Conservation (phyloP, 2,888 invertebrate species). For the Siphlonurus alternatus region DNA sequence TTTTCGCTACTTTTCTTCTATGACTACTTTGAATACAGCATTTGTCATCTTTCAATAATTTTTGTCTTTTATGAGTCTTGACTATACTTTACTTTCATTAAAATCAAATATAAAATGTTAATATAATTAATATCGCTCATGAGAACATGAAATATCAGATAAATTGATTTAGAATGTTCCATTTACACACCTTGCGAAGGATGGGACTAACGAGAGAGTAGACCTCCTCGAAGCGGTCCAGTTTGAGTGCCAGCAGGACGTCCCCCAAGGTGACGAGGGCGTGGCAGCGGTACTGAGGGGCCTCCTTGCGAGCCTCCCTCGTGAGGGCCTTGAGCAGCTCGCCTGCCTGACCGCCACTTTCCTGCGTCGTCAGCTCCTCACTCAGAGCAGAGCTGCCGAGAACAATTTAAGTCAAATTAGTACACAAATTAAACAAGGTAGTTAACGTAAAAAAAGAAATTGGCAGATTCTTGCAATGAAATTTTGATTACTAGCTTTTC, state of each 20-base stretch:
- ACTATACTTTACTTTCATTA: no score
- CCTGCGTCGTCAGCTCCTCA: slow-evolving; percentile 19
- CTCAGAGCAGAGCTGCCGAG: slow-evolving; percentile 26
- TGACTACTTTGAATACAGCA: no score
- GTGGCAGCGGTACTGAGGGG: slow-evolving; percentile 53
- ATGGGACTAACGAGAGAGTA: slow-evolving; percentile 58
- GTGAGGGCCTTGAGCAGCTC: slow-evolving; percentile 44
- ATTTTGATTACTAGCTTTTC: no score
- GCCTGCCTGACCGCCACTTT: background rate
- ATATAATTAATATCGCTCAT: no score
- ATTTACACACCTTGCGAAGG: slow-evolving; percentile 45
- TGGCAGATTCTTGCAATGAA: no score
- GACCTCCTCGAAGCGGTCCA: slow-evolving; percentile 61
- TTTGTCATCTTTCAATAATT: no score
- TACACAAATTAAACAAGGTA: background rate
- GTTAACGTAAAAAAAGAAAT: no score
- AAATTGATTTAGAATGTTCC: no score
- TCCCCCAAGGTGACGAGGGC: slow-evolving; percentile 55
- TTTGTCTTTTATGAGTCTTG: no score
- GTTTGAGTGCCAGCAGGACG: slow-evolving; percentile 49
- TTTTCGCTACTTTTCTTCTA: no score
- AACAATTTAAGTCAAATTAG: background rate
- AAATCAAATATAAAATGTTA: no score
- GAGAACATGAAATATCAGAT: no score
- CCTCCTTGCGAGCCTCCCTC: slow-evolving; percentile 65